phyloP scores from a whole-genome alignment of 2,888 invertebrate genomes.

The Emmelina monodactyla region DNA sequence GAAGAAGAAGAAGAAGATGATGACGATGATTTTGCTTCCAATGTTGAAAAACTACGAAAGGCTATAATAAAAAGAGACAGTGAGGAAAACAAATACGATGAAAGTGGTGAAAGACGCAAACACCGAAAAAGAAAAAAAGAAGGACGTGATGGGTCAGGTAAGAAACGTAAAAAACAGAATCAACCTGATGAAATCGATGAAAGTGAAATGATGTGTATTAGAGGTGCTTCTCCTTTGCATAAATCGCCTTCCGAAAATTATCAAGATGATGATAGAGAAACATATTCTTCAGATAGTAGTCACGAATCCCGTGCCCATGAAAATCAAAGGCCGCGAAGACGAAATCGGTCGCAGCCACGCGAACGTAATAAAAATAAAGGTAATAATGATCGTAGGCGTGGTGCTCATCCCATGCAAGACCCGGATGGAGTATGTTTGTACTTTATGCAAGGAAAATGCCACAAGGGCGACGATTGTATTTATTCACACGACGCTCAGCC shows the following conservation, averaged over 20 bases:
- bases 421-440: conserved; percentile 81
- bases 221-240: conserved; percentile 76
- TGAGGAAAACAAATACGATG: conserved; percentile 41
- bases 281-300: conserved; percentile 64
- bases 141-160: conserved; percentile 60
- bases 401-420: conserved; percentile 69
- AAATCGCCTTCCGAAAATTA: conserved; percentile 35
- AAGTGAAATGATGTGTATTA: conserved; percentile 80
- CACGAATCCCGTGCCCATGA: conserved; percentile 60
- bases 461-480: conserved; percentile 83
- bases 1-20: conserved; percentile 37
- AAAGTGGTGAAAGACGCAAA: conserved; percentile 58
- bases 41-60: conserved; percentile 79
- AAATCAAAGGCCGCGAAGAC: conserved; percentile 48
- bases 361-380: conserved; percentile 63
- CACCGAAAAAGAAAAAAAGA: conserved; percentile 67
- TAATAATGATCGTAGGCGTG: conserved; percentile 59
- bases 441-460: conserved; percentile 90
- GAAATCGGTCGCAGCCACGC: conserved; percentile 27
- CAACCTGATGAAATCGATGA: conserved; percentile 72
- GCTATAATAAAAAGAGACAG: conserved; percentile 75
- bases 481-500: conserved; percentile 86
- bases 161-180: conserved; percentile 66
- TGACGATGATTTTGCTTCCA: conserved; percentile 80
- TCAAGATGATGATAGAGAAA: conserved; percentile 61